Evolutionary conservation across 2,888 invertebrate genomes (phyloP).

Genomic region (Drosophila niveifrons): DNA sequence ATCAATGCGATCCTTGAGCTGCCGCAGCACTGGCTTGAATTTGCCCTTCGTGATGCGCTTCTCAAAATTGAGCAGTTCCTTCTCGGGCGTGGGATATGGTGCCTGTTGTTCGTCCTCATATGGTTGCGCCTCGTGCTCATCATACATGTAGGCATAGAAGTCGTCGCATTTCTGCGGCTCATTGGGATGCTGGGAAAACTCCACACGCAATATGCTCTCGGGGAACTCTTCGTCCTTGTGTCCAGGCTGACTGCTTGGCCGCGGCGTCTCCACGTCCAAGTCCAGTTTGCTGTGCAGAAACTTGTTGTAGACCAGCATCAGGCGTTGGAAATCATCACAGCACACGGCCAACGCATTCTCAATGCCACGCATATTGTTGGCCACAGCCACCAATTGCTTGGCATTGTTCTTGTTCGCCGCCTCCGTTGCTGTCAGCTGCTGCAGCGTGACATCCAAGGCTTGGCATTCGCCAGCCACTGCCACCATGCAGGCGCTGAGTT

Average conservation of each 20-base stretch:
- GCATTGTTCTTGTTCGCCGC: slow-evolving; percentile 77
- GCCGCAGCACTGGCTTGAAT: slow-evolving; percentile 84
- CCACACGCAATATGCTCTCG: slow-evolving; percentile 82
- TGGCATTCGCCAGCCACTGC: slow-evolving; percentile 85
- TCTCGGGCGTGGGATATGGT: slow-evolving; percentile 69
- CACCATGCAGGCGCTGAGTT: slow-evolving; percentile 84
- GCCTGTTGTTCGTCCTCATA: slow-evolving; percentile 62
- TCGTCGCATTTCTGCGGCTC: slow-evolving; percentile 81
- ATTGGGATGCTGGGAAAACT: slow-evolving; percentile 76
- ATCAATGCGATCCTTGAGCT: slow-evolving; percentile 84
- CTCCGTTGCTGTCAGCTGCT: slow-evolving; percentile 81
- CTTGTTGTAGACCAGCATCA: slow-evolving; percentile 85
- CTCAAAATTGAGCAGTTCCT: slow-evolving; percentile 83
- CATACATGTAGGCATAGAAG: slow-evolving; percentile 84
- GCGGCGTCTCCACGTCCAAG: slow-evolving; percentile 34
- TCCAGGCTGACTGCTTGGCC: slow-evolving; percentile 1
- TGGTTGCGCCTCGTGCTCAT: slow-evolving; percentile 72
- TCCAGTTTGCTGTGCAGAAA: slow-evolving; percentile 82
- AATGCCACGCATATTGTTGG: slow-evolving; percentile 83
- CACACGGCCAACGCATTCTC: slow-evolving; percentile 83
- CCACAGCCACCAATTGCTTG: slow-evolving; percentile 81
- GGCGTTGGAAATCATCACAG: slow-evolving; percentile 84
- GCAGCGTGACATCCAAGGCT: slow-evolving; percentile 82
- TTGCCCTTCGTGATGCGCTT: slow-evolving; percentile 83
- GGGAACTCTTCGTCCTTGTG: slow-evolving; percentile 73